Evolutionary conservation across 2,113 vertebrate genomes (phyloP).

Genomic region (Misgurnus mizolepis): DNA sequence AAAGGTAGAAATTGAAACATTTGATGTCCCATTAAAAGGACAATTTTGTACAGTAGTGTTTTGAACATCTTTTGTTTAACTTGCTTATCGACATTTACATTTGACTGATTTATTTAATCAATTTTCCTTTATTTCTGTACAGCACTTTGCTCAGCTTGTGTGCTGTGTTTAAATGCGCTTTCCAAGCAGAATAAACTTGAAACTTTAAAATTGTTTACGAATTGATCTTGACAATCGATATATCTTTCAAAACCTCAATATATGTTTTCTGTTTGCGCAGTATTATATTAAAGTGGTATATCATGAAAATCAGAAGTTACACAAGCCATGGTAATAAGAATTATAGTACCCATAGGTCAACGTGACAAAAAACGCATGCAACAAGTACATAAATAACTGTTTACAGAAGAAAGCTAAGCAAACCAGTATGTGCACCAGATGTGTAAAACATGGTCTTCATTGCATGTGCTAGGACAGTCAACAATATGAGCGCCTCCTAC

Average conservation of each 20-base stretch:
- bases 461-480: constrained; percentile 11
- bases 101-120: no score
- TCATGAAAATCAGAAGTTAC: background rate
- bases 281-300: no score
- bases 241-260: background rate
- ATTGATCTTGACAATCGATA: background rate
- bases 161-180: no score
- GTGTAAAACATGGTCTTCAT: background rate
- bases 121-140: no score
- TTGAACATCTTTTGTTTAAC: background rate
- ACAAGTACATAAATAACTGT: background rate
- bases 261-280: background rate
- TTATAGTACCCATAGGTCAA: background rate
- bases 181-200: no score
- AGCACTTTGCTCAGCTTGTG: no score
- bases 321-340: background rate
- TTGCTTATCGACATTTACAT: no score
- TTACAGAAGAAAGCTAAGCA: constrained; percentile 7
- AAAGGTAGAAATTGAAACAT: background rate
- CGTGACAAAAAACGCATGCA: background rate
- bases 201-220: background rate
- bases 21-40: background rate
- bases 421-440: background rate
- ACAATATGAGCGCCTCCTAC: constrained; percentile 15
- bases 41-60: background rate